phyloP scores from a whole-genome alignment of 2,888 invertebrate species.

The Thecophora atra region DNA sequence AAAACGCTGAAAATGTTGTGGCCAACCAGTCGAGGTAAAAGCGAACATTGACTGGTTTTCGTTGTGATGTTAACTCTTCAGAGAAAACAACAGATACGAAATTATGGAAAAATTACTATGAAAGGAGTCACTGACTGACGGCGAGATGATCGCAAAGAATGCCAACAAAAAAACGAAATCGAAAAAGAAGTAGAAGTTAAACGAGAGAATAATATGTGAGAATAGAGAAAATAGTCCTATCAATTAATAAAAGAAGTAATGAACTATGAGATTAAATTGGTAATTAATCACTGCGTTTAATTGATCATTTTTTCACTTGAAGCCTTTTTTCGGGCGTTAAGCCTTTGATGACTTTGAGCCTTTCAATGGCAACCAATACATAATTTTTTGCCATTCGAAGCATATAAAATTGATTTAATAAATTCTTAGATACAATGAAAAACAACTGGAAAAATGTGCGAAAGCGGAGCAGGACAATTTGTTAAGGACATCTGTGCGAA shows the following conservation, averaged over 20 bases:
- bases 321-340: background rate
- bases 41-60: slow-evolving; percentile 6
- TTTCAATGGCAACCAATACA: background rate
- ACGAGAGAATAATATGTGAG: background rate
- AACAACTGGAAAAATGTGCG: background rate
- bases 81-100: background rate
- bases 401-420: slow-evolving; percentile 40
- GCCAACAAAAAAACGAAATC: background rate
- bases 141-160: background rate
- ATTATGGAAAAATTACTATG: background rate
- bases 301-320: slow-evolving; percentile 26
- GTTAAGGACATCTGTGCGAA: slow-evolving; percentile 18
- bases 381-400: slow-evolving; percentile 7
- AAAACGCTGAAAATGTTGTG: slow-evolving; percentile 13
- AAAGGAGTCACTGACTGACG: background rate
- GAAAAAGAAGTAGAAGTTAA: background rate
- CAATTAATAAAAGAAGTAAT: slow-evolving; percentile 6
- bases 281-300: slow-evolving; percentile 31
- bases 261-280: slow-evolving; percentile 15
- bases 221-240: background rate
- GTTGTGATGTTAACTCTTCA: background rate
- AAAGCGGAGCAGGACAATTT: background rate
- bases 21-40: background rate
- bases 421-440: slow-evolving; percentile 42
- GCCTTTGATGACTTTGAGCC: slow-evolving; percentile 1